A percentile compares a stretch with the other conserved stretches of the same genome.
phyloP scores from a whole-genome alignment of 2,888 invertebrate species.

The Pasiphila rectangulata region DNA sequence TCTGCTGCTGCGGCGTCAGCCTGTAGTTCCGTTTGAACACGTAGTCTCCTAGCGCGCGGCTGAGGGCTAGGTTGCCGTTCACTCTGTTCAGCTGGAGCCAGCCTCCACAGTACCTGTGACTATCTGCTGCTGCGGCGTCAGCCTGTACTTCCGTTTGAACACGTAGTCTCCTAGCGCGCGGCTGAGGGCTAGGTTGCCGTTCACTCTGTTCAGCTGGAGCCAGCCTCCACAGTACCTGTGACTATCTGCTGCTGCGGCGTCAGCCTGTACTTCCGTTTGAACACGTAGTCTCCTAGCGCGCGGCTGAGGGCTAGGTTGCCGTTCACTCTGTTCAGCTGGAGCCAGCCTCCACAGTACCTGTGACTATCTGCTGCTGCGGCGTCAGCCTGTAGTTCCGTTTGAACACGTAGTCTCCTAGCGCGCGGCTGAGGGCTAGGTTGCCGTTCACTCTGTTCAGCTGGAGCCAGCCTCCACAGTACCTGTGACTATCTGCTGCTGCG shows the following conservation, averaged over 20 bases:
- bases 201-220: conserved; percentile 98
- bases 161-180: conserved; percentile 98
- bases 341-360: conserved; percentile 99
- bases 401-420: conserved; percentile 98
- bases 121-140: conserved; percentile 95
- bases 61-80: no score
- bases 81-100: not conserved
- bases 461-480: conserved; percentile 99
- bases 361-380: conserved; percentile 96
- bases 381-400: conserved; percentile 93
- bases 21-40: no score
- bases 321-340: conserved; percentile 98
- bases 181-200: conserved; percentile 97
- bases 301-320: conserved; percentile 97
- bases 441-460: conserved; percentile 99
- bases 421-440: conserved; percentile 96
- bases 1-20: no score
- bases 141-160: conserved; percentile 94
- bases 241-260: conserved; percentile 96
- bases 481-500: conserved; percentile 98
- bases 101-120: conserved; percentile 93
- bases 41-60: no score
- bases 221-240: conserved; percentile 99
- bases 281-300: conserved; percentile 98
- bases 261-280: conserved; percentile 93